phyloP scores from a whole-genome alignment of 1,140 invertebrate species.

The Marisa cornuarietis region DNA sequence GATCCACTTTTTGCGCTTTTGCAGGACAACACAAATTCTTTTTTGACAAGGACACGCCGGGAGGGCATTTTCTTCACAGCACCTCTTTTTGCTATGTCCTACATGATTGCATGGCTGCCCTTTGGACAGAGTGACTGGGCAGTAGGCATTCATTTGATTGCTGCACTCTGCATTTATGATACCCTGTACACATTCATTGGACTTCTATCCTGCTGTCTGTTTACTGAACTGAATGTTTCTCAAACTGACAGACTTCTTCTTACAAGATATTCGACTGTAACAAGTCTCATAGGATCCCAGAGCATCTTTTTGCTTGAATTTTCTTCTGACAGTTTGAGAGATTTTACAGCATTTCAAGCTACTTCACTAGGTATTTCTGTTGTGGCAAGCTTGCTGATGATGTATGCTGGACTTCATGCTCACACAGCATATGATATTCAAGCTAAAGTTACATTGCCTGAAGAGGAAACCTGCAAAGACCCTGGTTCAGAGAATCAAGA shows the following conservation, averaged over 20 bases:
- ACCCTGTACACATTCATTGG: conserved; percentile 66
- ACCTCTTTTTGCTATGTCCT: conserved; percentile 63
- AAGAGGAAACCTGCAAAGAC: not conserved
- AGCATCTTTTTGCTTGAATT: conserved; percentile 47
- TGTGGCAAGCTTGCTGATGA: conserved; percentile 50
- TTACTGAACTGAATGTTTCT: conserved; percentile 56
- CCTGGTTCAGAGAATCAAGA: not conserved
- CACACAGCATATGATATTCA: conserved; percentile 51
- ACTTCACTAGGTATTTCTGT: conserved; percentile 50
- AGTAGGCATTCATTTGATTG: conserved; percentile 62
- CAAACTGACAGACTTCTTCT: conserved; percentile 53
- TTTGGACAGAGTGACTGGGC: conserved; percentile 42
- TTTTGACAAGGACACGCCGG: conserved; percentile 60
- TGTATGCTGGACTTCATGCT: conserved; percentile 50
- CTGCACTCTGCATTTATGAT: conserved; percentile 66
- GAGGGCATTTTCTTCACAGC: conserved; percentile 64
- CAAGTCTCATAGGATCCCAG: conserved; percentile 46
- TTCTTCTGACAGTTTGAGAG: conserved; percentile 49
- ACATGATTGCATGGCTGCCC: conserved; percentile 66
- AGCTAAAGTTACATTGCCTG: too few species aligned
- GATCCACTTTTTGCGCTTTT: conserved; percentile 67
- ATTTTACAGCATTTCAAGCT: conserved; percentile 59
- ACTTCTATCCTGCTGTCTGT: conserved; percentile 63
- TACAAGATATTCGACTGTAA: conserved; percentile 34
- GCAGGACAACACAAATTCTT: conserved; percentile 54